Base-by-base conservation (phyloP, 2,113 vertebrate genomes). In the Amblyornis subalaris region DNA sequence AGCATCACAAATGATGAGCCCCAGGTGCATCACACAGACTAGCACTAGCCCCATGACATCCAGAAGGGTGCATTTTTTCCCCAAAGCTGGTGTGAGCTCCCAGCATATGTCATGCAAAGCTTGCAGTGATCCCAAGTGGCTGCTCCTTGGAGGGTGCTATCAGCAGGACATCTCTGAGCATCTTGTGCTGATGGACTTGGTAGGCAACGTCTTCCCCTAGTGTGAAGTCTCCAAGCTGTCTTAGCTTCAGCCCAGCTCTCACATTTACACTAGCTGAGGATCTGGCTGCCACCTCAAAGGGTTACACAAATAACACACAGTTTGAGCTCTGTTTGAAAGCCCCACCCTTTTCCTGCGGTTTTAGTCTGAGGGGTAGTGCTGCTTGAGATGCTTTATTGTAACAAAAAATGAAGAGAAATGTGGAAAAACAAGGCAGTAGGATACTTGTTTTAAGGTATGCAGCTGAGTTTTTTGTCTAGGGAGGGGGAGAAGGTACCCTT, bases 321-420 rank as follows among this genome's bases (percentile, higher is more conserved):
- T 55, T 73, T 36, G 44, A 45, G 44, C 69, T 76, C 2, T 62
- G 44, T 71, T 88, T 36, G 22, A 82, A 82, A 73, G 66, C 93
- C 88, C 94, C 94, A 95, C 95, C 96, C 91, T 96, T 92, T 97
- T 97, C 94, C 95, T 95, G 94, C 82, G 80, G 78, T 54, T 91
- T 69, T 44, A 36, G 33, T 86, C 61, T 28, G 61, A 79, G 67
- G 70, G 36, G 28, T 57, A 31, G 12, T 44, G 78, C 81, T 75
- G 35, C 70, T 73, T 58, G 51, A 31, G 60, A 64, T 94, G 78
- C 64, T 88, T 85, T 90, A 20, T 82, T 54, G 23, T 87, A 35
- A 55, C 51, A 88, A 85, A 89, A 89, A 89, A 65, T 58, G 7
- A 89, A 94, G 81, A 89, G 47, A 89, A 88, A 88, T 5, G 0